Conservation (phyloP, 2,113 vertebrate species). For the Coptodon bakossiorum region DNA sequence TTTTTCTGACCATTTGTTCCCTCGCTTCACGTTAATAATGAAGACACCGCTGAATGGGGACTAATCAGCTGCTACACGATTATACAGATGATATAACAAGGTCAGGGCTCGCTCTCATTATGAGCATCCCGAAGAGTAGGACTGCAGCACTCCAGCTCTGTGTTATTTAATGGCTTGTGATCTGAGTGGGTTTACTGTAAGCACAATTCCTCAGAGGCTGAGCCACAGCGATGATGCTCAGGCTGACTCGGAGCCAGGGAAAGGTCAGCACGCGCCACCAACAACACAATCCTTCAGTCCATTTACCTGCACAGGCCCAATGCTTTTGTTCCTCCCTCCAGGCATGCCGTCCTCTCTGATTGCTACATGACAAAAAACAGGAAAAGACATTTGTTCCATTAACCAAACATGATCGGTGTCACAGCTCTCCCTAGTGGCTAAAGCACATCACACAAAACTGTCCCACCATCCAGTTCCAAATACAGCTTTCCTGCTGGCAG, state of each 20-base stretch:
- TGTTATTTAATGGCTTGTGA: background rate
- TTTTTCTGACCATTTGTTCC: conserved; percentile 20
- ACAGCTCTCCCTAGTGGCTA: conserved; percentile 47
- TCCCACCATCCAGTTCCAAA: rapidly evolving
- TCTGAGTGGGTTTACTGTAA: background rate
- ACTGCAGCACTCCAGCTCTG: background rate
- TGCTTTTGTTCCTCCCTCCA: conserved; percentile 98
- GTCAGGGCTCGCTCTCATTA: conserved; percentile 24
- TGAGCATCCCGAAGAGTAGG: background rate
- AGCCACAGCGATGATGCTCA: background rate
- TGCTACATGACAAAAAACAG: conserved; percentile 68
- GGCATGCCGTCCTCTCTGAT: conserved; percentile 99
- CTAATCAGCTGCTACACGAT: background rate
- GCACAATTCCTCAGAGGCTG: background rate
- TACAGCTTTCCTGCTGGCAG: background rate
- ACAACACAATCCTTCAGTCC: background rate
- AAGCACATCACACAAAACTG: background rate
- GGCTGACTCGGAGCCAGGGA: background rate
- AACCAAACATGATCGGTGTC: background rate
- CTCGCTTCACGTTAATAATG: background rate
- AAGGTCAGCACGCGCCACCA: background rate
- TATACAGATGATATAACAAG: conserved; percentile 26
- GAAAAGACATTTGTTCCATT: background rate
- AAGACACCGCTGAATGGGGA: conserved; percentile 1
- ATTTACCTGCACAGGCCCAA: conserved; percentile 95